These are phyloP conservation scores for Emydoidea blandingii DNA, from an alignment of 2,797 vertebrate genomes.

Conservation along the genomic window DNA sequence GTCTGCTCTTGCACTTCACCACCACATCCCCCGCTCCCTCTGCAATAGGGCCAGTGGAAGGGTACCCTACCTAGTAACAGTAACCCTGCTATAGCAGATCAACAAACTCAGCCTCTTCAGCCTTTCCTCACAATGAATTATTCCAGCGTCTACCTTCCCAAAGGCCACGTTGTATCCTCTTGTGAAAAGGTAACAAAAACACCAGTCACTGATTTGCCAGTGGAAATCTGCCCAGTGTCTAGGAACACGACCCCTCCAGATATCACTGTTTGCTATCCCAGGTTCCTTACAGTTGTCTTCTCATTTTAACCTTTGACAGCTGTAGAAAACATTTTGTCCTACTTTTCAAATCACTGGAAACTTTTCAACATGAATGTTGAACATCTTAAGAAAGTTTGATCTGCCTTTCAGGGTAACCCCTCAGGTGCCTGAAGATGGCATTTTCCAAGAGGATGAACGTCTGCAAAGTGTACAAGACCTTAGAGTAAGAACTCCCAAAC, in stretches of 20 bases:
- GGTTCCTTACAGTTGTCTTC: background rate
- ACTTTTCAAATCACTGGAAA: background rate
- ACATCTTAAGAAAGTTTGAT: background rate
- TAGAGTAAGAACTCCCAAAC: background rate
- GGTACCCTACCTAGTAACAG: background rate
- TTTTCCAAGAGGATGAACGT: background rate
- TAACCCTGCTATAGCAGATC: background rate
- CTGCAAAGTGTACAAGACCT: background rate
- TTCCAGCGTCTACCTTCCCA: background rate
- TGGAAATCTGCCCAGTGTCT: background rate
- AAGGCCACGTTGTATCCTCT: background rate
- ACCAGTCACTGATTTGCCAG: background rate
- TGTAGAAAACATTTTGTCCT: background rate
- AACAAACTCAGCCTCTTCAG: constrained; percentile 4
- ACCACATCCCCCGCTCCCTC: background rate
- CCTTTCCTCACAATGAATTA: constrained; percentile 14
- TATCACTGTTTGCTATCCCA: background rate
- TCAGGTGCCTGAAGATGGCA: background rate
- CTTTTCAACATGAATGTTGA: background rate
- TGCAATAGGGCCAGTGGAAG: background rate
- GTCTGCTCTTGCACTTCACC: background rate
- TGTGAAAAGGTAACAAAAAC: background rate
- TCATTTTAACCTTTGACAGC: background rate
- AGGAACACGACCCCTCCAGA: background rate
- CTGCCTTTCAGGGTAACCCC: background rate